Percentiles rank a stretch among this genome's conserved stretches.
Evolutionary conservation across 2,888 invertebrate genomes (phyloP).

Genomic region (Eilema sororculum): DNA sequence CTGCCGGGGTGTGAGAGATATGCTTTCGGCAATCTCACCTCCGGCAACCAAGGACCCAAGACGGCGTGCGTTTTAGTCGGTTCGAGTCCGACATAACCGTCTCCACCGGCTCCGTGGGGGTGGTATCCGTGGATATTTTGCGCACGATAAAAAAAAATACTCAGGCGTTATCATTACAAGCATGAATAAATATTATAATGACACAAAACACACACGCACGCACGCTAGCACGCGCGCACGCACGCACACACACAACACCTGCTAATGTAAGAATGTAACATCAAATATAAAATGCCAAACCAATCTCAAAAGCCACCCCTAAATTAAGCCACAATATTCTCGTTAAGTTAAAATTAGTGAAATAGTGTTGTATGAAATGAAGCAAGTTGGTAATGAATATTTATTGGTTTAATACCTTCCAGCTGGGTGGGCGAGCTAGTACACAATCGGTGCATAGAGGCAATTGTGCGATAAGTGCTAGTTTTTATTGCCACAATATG

Average conservation of each 20-base stretch:
- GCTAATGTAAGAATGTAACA: slow-evolving; percentile 23
- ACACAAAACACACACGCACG: too few relatives aligned
- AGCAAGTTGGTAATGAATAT: slow-evolving; percentile 86
- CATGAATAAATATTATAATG: too few relatives aligned
- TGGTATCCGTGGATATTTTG: too few relatives aligned
- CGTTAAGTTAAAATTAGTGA: slow-evolving; percentile 78
- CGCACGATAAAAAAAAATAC: too few relatives aligned
- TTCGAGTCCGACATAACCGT: too few relatives aligned
- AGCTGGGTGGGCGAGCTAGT: slow-evolving; percentile 69
- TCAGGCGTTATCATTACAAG: too few relatives aligned
- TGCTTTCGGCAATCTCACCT: too few relatives aligned
- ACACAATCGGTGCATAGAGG: slow-evolving; percentile 77
- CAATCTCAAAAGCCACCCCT: slow-evolving; percentile 49
- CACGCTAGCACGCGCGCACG: too few relatives aligned
- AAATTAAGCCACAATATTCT: slow-evolving; percentile 56
- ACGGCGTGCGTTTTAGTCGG: too few relatives aligned
- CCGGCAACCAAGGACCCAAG: too few relatives aligned
- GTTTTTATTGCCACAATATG: slow-evolving; percentile 59
- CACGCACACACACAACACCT: neutral
- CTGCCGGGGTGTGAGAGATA: too few relatives aligned
- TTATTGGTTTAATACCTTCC: slow-evolving; percentile 84
- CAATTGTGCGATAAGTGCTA: slow-evolving; percentile 70
- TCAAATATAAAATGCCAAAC: slow-evolving; percentile 47
- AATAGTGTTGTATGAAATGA: slow-evolving; percentile 81
- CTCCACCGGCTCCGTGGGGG: too few relatives aligned